These are phyloP conservation scores for Chesias legatella DNA, from an alignment of 2,888 invertebrate species.

Conservation along the genomic window DNA sequence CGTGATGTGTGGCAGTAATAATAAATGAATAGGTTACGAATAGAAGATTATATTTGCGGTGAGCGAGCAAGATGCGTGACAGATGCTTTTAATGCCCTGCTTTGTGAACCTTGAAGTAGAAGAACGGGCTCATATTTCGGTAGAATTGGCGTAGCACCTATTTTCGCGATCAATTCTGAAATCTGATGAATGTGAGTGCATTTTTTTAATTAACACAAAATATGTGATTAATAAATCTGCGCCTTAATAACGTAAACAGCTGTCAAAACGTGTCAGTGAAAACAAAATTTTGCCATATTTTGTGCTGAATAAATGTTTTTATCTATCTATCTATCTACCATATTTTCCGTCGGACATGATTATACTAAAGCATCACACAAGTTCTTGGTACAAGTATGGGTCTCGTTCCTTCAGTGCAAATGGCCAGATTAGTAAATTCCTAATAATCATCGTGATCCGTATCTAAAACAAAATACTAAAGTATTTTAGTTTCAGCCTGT, in stretches of 20 bases:
- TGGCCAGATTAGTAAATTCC: too few species aligned
- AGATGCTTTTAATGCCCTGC: conserved; percentile 39
- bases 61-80: conserved; percentile 32
- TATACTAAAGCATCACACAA: too few species aligned
- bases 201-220: neutral
- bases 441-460: too few species aligned
- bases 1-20: conserved; percentile 8
- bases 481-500: neutral
- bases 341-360: too few species aligned
- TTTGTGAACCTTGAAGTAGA: neutral
- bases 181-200: neutral
- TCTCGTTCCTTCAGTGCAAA: too few species aligned
- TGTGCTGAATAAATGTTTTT: too few species aligned
- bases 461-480: neutral
- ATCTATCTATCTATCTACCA: too few species aligned
- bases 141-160: conserved; percentile 26
- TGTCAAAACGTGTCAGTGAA: too few species aligned
- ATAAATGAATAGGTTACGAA: conserved; percentile 22
- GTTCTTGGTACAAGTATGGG: too few species aligned
- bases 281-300: too few species aligned
- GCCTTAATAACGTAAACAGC: too few species aligned
- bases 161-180: neutral
- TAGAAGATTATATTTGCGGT: conserved; percentile 19
- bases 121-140: conserved; percentile 1
- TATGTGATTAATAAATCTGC: too few species aligned